Conservation (phyloP, 2,113 vertebrate species). For the Astur gentilis region DNA sequence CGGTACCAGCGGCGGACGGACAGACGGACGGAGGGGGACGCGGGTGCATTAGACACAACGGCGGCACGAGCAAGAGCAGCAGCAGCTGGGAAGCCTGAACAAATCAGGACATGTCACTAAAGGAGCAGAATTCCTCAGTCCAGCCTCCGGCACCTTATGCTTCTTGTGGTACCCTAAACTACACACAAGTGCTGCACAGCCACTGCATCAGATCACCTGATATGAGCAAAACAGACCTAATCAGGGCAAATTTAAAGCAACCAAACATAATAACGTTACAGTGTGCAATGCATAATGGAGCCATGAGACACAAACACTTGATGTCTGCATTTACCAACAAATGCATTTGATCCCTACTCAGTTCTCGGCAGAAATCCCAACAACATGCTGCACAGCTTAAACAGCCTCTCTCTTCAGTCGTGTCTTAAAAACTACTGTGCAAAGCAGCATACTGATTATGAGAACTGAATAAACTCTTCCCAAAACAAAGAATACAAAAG, state of each 20-base stretch:
- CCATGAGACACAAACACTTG: constrained; percentile 22
- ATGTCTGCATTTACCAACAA: constrained; percentile 27
- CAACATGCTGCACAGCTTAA: neutral
- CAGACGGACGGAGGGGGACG: neutral
- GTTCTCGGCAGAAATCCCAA: constrained; percentile 11
- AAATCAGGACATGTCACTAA: neutral
- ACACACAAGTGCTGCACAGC: constrained; percentile 43
- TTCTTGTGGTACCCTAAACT: constrained; percentile 48
- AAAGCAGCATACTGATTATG: constrained; percentile 5
- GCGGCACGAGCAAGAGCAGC: neutral
- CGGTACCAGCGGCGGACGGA: constrained; percentile 48
- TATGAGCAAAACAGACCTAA: constrained; percentile 36
- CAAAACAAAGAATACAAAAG: constrained; percentile 38
- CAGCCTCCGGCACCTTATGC: neutral
- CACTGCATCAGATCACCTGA: constrained; percentile 55
- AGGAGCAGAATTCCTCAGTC: constrained; percentile 2
- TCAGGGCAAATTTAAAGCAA: constrained; percentile 29
- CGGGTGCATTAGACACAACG: neutral
- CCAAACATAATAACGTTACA: neutral
- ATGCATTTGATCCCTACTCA: constrained; percentile 31
- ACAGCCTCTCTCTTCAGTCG: constrained; percentile 26
- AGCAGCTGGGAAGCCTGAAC: neutral
- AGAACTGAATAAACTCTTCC: constrained; percentile 56
- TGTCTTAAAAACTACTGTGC: constrained; percentile 53
- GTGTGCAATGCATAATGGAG: constrained; percentile 39